Evolutionary conservation across 1,140 invertebrate species (phyloP).

Genomic region (Brachionus manjavacas): DNA sequence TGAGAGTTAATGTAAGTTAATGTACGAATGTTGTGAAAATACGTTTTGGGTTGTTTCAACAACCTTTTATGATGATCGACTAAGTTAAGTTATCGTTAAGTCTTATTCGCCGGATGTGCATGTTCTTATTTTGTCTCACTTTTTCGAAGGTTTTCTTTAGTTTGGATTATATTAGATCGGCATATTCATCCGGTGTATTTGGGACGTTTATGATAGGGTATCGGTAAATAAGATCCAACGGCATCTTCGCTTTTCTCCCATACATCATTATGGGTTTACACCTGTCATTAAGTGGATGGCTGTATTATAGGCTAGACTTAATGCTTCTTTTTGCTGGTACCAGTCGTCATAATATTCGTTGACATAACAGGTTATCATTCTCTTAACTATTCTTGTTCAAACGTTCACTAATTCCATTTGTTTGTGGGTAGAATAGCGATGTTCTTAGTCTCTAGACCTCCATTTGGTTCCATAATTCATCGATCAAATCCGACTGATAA

Average conservation of each 20-base stretch:
- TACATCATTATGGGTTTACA: neutral
- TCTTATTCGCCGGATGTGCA: too few relatives aligned
- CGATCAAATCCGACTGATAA: neutral
- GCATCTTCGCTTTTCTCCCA: neutral
- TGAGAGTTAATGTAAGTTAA: too few relatives aligned
- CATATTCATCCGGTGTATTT: too few relatives aligned
- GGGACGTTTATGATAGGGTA: too few relatives aligned
- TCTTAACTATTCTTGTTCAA: slow-evolving; percentile 48
- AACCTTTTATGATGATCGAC: too few relatives aligned
- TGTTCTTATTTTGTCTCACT: too few relatives aligned
- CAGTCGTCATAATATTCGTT: neutral
- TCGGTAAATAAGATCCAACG: too few relatives aligned
- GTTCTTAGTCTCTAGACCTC: slow-evolving; percentile 43
- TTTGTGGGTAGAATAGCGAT: slow-evolving; percentile 48
- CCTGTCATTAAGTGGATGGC: neutral
- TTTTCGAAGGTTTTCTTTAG: too few relatives aligned
- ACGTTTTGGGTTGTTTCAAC: too few relatives aligned
- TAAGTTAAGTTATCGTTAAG: too few relatives aligned
- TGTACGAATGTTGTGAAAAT: too few relatives aligned
- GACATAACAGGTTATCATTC: neutral
- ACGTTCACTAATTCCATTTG: slow-evolving; percentile 49
- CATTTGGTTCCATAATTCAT: neutral
- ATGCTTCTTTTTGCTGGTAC: neutral
- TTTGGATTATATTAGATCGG: too few relatives aligned
- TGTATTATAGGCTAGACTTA: neutral